Evolutionary conservation across 2,113 vertebrate genomes (phyloP), one percentile per base, ranked within the genome.

Genomic region (Amphiprion percula): DNA sequence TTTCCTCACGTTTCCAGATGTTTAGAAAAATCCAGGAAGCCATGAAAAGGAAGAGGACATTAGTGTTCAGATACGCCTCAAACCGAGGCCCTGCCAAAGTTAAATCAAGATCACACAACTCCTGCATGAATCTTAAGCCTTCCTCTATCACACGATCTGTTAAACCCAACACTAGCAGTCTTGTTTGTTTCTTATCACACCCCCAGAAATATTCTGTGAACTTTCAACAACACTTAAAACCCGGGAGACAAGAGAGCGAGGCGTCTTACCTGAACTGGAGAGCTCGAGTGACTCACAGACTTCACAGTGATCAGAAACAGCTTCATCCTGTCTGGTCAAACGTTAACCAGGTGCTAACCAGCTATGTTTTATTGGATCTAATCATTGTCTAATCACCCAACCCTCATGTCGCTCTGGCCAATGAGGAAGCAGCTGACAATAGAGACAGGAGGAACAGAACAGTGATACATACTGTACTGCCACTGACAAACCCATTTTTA

Each of bases 281-380:
- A 84, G 74, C 56, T 78, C 30, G 8, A 87, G 41, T 11, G 54
- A 90, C 75, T 81, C 87, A 21, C 21, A 82, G 55, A 82, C 52
- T 68, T 46, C 41, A 47, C 54, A 65, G 37, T 33, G 79, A 80
- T 79, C 78, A 2, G 30, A 70, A 26, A 46, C 65, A 82, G 70
- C 66, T 65, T 62, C 84, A 86, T 81, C 62, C 74, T 58, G 58
- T 72, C 77, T 88, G 73, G 94, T 94, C 83, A 94, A 94, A 93
- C 87, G 72, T 93, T 94, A 94, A 94, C 94, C 72, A 70, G 33
- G 12, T 23, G 44, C 67, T 92, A 93, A 90, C 88, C 82, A 77
- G 60, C 73, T 67, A 88, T 68, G 80, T 88, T 94, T 94, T 94
- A 94, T 94, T 91, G 93, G 56, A 93, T 91, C 90, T 94, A 94